Percentiles rank a stretch among this genome's conserved stretches.
phyloP scores from a whole-genome alignment of 2,888 invertebrate genomes.

The Aporophyla nigra region DNA sequence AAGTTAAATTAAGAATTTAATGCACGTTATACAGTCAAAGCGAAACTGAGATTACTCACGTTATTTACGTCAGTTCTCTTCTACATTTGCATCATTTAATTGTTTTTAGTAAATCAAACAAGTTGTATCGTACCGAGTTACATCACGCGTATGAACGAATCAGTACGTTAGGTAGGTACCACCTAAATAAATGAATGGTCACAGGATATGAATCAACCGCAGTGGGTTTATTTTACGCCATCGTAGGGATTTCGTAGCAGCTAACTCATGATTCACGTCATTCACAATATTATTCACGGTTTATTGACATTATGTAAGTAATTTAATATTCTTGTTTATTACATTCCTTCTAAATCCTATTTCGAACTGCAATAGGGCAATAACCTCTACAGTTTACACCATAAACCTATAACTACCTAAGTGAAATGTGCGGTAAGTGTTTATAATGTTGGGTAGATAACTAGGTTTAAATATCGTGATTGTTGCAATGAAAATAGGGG shows the following conservation, averaged over 20 bases:
- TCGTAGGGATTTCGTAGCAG: conserved; percentile 73
- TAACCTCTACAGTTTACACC: conserved; percentile 52
- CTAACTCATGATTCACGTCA: conserved; percentile 67
- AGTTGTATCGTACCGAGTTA: neutral
- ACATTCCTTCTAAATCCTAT: conserved; percentile 62
- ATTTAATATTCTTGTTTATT: conserved; percentile 69
- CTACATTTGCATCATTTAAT: neutral
- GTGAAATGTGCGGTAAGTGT: conserved; percentile 21
- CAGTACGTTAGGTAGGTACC: conserved; percentile 1
- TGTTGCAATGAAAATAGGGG: neutral
- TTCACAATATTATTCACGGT: conserved; percentile 66
- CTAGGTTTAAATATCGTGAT: conserved; percentile 16
- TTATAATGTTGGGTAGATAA: conserved; percentile 1
- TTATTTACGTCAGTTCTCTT: neutral
- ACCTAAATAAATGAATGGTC: conserved; percentile 59
- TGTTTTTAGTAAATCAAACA: conserved; percentile 7
- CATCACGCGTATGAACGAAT: conserved; percentile 13
- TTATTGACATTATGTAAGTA: conserved; percentile 71
- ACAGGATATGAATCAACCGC: conserved; percentile 81
- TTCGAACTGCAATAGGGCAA: conserved; percentile 59
- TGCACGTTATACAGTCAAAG: neutral
- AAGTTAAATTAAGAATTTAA: neutral
- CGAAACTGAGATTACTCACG: conserved; percentile 2
- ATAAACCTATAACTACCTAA: neutral
- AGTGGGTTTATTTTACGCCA: conserved; percentile 79